Base-by-base conservation (phyloP, 2,113 vertebrate genomes). In the Microtus pennsylvanicus region DNA sequence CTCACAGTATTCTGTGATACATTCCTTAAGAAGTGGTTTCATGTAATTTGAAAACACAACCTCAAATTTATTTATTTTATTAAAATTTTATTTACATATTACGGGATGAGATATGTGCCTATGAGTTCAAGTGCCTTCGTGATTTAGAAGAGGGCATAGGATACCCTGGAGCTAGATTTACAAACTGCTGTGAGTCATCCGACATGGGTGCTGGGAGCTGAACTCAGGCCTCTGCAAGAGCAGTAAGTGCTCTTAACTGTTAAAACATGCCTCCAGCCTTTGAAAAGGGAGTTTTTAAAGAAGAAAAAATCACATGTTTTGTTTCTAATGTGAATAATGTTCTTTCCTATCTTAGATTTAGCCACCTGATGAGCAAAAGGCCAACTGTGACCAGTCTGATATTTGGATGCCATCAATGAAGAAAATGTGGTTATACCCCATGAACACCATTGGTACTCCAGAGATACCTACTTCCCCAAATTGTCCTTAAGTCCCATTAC, bases 391-490 rank as follows among this genome's bases (percentile, higher is more conserved):
- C 16, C n/a, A n/a, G 3, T 33, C 2, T n/a, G 52, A 30, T 17
- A 61, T 2, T 61, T 65, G 45, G 19, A 69, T 50, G 5, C 9
- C 11, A 22, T 55, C 26, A 24, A 13, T 8, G 1, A 1, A 3
- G 47, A 33, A 33, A 0, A 4, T 5, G 0, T 70, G 3, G 11
- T 22, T 50, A 4, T 1, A 1, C 3, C 33, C 4, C 30, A n/a
- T 81, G 30, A 16, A 24, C 3, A 69, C 35, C 3, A 7, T 35
- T 61, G 35, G 2, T 74, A 12, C 19, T 67, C 7, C 10, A 3
- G 8, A 13, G 16, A 6, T 19, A 45, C 1, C 0, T 4, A 10
- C 30, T 63, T 8, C 12, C 3, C 24, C 10, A 0, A 5, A 3
- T 7, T 24, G 7, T n/a, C 19, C 47, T 19, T 4, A 85, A 19